These are phyloP conservation scores for Poeciliopsis presidionis DNA, from an alignment of 2,797 vertebrate species.

Conservation along the genomic window DNA sequence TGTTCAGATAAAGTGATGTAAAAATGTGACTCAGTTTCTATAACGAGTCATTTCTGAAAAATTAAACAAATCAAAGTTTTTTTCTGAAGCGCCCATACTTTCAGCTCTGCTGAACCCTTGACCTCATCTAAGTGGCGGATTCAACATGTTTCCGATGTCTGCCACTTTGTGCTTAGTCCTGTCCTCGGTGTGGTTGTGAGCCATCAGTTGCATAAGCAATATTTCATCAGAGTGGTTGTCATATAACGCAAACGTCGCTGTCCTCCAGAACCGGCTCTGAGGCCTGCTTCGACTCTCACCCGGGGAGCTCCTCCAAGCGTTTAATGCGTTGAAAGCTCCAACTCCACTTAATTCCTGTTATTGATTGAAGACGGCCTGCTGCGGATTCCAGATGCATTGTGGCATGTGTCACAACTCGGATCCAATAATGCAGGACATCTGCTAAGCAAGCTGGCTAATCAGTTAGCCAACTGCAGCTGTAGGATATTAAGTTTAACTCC, in stretches of 20 bases:
- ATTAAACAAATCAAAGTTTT: background rate
- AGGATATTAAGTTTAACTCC: conserved; percentile 1
- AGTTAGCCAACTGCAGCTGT: conserved; percentile 34
- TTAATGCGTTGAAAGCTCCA: conserved; percentile 12
- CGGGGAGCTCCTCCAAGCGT: conserved; percentile 17
- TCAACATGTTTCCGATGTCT: conserved; percentile 20
- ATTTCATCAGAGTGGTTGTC: conserved; percentile 52
- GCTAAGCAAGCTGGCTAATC: conserved; percentile 42
- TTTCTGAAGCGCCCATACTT: background rate
- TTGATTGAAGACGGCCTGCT: conserved; percentile 29
- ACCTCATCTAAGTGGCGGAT: background rate
- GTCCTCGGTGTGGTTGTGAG: conserved; percentile 54
- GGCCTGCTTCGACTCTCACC: conserved; percentile 18
- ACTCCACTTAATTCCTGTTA: conserved; percentile 32
- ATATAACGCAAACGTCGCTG: conserved; percentile 17
- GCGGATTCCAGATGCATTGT: conserved; percentile 30
- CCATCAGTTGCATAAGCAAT: conserved; percentile 62
- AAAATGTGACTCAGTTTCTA: background rate
- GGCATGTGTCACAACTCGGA: conserved; percentile 26
- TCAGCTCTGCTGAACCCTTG: background rate
- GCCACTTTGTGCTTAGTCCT: conserved; percentile 34
- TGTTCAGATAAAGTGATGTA: background rate
- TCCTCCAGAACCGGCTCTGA: conserved; percentile 9
- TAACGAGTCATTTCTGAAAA: background rate
- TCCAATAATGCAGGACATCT: conserved; percentile 44